A percentile compares a stretch with the other conserved stretches of the same genome.
Conservation (phyloP, 2,113 vertebrate species). For the Ctenomys sociabilis region DNA sequence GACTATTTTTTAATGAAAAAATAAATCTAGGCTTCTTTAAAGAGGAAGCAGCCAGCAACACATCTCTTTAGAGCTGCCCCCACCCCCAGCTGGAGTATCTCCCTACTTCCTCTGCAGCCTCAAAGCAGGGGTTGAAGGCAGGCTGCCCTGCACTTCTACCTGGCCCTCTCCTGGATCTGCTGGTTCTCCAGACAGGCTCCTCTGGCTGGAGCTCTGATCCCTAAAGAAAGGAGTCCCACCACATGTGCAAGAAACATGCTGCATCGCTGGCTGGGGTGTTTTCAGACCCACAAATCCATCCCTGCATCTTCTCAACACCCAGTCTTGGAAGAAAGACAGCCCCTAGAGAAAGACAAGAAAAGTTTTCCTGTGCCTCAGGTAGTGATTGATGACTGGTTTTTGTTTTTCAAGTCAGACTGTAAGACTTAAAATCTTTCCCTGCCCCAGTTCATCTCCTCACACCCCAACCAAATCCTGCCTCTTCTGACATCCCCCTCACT, state of each 20-base stretch:
- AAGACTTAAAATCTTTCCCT: neutral
- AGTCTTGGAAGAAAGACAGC: neutral
- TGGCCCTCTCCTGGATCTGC: neutral
- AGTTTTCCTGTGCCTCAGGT: neutral
- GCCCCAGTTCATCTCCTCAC: neutral
- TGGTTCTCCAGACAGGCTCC: neutral
- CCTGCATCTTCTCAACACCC: neutral
- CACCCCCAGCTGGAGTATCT: neutral
- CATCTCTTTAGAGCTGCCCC: neutral
- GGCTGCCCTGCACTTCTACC: neutral
- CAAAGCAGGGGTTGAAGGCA: neutral
- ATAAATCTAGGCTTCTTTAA: neutral
- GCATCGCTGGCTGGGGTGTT: neutral
- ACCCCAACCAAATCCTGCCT: neutral
- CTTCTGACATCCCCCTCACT: neutral
- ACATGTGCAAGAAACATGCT: neutral
- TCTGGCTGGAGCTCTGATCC: neutral
- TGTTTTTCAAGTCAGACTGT: neutral
- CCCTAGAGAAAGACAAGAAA: neutral
- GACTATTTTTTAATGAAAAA: neutral
- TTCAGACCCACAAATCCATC: constrained; percentile 6
- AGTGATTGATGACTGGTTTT: neutral
- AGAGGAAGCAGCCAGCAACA: neutral
- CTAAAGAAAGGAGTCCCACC: neutral
- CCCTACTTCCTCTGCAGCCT: constrained; percentile 14